Evolutionary conservation across 2,888 invertebrate genomes (phyloP).

Genomic region (Dryobota labecula): DNA sequence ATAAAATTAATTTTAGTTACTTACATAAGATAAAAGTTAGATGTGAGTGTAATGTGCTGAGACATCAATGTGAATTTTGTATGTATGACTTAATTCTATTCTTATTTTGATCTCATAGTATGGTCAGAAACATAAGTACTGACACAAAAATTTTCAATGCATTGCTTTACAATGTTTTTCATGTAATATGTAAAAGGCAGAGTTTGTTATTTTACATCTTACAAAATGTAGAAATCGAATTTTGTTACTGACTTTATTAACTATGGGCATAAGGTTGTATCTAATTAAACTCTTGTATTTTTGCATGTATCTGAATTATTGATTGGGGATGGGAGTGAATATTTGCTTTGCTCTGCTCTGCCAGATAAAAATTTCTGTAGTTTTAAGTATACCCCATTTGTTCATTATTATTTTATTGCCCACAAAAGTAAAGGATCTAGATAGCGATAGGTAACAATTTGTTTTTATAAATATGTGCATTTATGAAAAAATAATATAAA

Average conservation of each 20-base stretch:
- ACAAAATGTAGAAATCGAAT: neutral
- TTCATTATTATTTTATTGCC: neutral
- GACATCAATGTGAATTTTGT: neutral
- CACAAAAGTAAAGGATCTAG: slow-evolving; percentile 35
- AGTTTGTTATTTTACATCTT: neutral
- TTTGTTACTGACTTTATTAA: slow-evolving; percentile 6
- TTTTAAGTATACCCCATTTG: neutral
- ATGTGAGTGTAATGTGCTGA: neutral
- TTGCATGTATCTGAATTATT: slow-evolving; percentile 27
- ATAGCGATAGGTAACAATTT: neutral
- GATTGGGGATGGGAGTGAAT: neutral
- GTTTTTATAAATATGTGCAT: too few relatives aligned
- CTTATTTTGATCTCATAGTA: slow-evolving; percentile 18
- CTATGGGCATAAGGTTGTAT: slow-evolving; percentile 5
- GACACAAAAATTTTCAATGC: too few relatives aligned
- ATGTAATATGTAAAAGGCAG: neutral
- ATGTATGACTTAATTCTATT: neutral
- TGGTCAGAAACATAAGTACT: slow-evolving; percentile 10
- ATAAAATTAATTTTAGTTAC: neutral
- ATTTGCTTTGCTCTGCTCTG: slow-evolving; percentile 29
- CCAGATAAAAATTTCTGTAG: neutral
- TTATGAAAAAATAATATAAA: too few relatives aligned
- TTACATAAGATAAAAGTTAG: neutral
- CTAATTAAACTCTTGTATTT: slow-evolving; percentile 18
- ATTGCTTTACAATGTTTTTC: neutral